These are phyloP conservation scores for Orthonychiurus folsomi DNA, from an alignment of 2,888 invertebrate species.

Conservation along the genomic window DNA sequence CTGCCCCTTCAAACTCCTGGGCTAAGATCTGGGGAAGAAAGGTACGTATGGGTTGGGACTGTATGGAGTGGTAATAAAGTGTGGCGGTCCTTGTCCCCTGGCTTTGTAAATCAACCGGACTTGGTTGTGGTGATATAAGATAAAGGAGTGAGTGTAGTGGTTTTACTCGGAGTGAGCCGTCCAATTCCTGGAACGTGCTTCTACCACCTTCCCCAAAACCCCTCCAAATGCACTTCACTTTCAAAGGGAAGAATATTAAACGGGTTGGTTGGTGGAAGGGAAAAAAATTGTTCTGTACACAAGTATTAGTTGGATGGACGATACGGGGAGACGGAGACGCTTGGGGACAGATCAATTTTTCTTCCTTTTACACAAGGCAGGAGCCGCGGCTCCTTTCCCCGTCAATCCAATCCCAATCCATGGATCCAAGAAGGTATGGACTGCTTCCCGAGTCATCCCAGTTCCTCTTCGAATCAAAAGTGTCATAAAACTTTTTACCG, in stretches of 20 bases:
- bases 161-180: no score
- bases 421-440: neutral
- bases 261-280: no score
- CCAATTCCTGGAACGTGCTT: no score
- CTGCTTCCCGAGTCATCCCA: neutral
- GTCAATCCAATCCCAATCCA: neutral
- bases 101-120: neutral
- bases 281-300: neutral
- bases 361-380: neutral
- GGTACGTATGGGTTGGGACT: no score
- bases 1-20: no score
- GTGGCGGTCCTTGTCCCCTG: neutral
- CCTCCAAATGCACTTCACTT: neutral
- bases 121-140: neutral
- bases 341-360: neutral
- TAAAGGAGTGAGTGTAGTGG: constrained; percentile 1
- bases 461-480: neutral
- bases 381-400: neutral
- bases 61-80: neutral
- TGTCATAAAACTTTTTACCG: neutral
- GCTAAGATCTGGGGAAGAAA: no score
- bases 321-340: neutral
- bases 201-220: neutral
- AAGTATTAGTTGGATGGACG: neutral
- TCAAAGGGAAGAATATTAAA: neutral